phyloP scores from a whole-genome alignment of 2,797 vertebrate species.

The Characodon lateralis region DNA sequence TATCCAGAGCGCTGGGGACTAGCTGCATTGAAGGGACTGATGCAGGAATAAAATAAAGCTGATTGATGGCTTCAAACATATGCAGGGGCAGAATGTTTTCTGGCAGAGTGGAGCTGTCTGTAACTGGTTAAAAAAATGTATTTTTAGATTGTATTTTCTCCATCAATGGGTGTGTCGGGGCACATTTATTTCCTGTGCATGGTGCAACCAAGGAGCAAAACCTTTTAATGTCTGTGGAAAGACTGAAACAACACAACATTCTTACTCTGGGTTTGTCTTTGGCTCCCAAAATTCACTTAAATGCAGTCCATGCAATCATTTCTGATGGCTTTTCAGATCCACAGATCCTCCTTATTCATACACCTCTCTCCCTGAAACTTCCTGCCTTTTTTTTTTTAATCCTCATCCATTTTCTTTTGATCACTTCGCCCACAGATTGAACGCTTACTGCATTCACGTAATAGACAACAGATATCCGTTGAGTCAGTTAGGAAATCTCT shows the following conservation, averaged over 20 bases:
- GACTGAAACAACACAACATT: not conserved
- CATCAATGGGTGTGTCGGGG: conserved; percentile 39
- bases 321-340: conserved; percentile 16
- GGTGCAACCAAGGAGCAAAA: not conserved
- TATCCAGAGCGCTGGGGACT: conserved; percentile 30
- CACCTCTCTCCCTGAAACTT: conserved; percentile 21
- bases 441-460: not conserved
- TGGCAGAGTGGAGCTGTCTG: conserved; percentile 52
- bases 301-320: conserved; percentile 25
- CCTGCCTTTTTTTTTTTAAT: conserved; percentile 27
- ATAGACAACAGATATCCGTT: conserved; percentile 2
- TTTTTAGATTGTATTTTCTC: conserved; percentile 55
- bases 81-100: conserved; percentile 53
- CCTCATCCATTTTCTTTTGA: conserved; percentile 19
- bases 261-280: conserved; percentile 27
- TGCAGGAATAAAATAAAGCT: conserved; percentile 60
- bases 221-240: conserved; percentile 1
- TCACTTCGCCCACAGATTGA: conserved; percentile 1
- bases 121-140: conserved; percentile 21
- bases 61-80: conserved; percentile 61
- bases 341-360: not conserved
- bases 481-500: conserved; percentile 4
- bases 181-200: conserved; percentile 26
- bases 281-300: conserved; percentile 24
- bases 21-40: conserved; percentile 50